Base-by-base conservation (phyloP, 2,797 vertebrate species). In the Neosilurus hyrtlii region DNA sequence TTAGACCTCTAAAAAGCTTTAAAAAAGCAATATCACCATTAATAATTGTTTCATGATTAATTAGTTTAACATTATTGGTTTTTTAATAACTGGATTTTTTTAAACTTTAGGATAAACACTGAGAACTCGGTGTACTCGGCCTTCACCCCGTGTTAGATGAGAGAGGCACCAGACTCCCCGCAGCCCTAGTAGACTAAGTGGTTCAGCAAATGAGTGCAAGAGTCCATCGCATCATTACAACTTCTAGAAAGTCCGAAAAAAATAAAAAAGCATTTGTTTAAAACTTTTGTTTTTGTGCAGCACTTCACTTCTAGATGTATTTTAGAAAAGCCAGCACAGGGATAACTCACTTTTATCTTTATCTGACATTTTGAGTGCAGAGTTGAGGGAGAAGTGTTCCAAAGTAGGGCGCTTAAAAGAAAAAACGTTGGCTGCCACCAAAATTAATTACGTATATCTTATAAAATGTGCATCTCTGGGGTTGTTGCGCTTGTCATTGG, bases 371-470 rank as follows among this genome's bases (percentile, higher is more conserved):
- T 75, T 22, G 73, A 59, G 73, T 37, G 52, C 54, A 14, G 54
- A 59, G 54, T 74, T 56, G 26, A 74, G 52, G 14, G 70, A 72
- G 49, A 72, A 24, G 24, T 35, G 54, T 75, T 59, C 57, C 73
- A 75, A 75, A 76, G 56, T 76, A 76, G 73, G 56, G 30, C 20
- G 30, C 56, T 56, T 71, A 5, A 57, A 75, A 74, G 57, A 73
- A 74, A 56, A 68, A n/a, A 70, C 26, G 16, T 11, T 11, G 71
- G n/a, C 51, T 73, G 51, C 71, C 26, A 54, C 71, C 24, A 56
- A 30, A 56, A 15, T 56, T n/a, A 76, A 76, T 61, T 43, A 37
- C 0, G 20, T 57, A 18, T 35, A 57, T 26, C 51, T 37, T 57
- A 30, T 20, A 74, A 74, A 52, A 74, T 35, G 51, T 43, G 15